phyloP scores from a whole-genome alignment of 1,140 invertebrate genomes.

The Homalodisca vitripennis region DNA sequence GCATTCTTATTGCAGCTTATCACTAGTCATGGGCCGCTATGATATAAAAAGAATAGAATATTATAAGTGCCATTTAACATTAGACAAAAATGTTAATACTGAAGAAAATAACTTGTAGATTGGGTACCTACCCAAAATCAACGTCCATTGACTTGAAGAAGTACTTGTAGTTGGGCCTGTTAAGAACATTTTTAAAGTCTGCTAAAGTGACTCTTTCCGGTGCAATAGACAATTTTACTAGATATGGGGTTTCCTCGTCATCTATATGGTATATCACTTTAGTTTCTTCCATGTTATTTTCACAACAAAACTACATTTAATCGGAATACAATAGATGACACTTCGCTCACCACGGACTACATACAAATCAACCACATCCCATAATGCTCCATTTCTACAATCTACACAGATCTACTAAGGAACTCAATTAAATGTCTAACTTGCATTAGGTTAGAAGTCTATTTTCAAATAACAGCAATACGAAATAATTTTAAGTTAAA shows the following conservation, averaged over 20 bases:
- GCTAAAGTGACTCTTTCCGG: slow-evolving; percentile 93
- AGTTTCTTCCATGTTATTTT: slow-evolving; percentile 80
- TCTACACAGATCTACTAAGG: too few species aligned
- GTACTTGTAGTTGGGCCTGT: slow-evolving; percentile 93
- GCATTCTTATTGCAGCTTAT: too few species aligned
- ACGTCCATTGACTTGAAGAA: slow-evolving; percentile 99
- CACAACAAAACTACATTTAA: slow-evolving; percentile 19
- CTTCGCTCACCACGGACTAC: not conserved
- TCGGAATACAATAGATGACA: not conserved
- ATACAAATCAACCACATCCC: slow-evolving; percentile 5
- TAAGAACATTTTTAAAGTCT: slow-evolving; percentile 98
- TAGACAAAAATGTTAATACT: too few species aligned
- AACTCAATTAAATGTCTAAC: too few species aligned
- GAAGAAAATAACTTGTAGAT: too few species aligned
- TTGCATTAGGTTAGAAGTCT: too few species aligned
- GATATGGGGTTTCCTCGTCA: slow-evolving; percentile 97
- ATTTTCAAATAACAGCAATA: too few species aligned
- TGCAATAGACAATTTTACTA: slow-evolving; percentile 94
- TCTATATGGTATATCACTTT: slow-evolving; percentile 99
- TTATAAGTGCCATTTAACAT: too few species aligned
- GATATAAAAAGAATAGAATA: too few species aligned
- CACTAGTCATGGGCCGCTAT: too few species aligned
- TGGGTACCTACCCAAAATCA: slow-evolving; percentile 95
- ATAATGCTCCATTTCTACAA: slow-evolving; percentile 5
- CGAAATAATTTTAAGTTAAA: too few species aligned